phyloP scores from a whole-genome alignment of 2,113 vertebrate genomes.

The Electrona antarctica region DNA sequence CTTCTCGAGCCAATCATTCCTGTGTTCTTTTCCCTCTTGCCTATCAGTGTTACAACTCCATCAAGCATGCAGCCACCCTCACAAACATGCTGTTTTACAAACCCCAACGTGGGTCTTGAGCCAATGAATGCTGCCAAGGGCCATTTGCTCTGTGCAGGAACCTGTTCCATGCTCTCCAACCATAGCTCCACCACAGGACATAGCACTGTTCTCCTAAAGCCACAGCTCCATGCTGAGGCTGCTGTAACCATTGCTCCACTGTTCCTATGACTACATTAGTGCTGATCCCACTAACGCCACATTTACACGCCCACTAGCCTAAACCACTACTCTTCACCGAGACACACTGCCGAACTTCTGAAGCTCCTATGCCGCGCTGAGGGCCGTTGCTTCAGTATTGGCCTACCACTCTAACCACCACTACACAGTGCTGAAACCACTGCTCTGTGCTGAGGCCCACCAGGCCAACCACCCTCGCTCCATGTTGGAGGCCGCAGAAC shows the following conservation, averaged over 20 bases:
- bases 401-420: slow-evolving; percentile 72
- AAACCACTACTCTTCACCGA: slow-evolving; percentile 49
- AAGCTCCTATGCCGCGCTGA: slow-evolving; percentile 48
- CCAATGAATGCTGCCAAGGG: slow-evolving; percentile 17
- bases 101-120: slow-evolving; percentile 10
- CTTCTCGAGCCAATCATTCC: slow-evolving; percentile 41
- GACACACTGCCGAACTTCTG: slow-evolving; percentile 61
- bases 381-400: slow-evolving; percentile 58
- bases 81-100: slow-evolving; percentile 26
- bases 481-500: slow-evolving; percentile 52
- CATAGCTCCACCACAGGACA: slow-evolving; percentile 1
- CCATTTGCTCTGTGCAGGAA: slow-evolving; percentile 48
- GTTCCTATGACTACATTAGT: slow-evolving; percentile 27
- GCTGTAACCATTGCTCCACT: slow-evolving; percentile 35
- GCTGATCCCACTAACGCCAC: slow-evolving; percentile 39
- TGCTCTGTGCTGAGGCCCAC: slow-evolving; percentile 58
- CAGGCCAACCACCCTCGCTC: slow-evolving; percentile 59
- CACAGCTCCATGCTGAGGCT: slow-evolving; percentile 48
- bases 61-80: background rate
- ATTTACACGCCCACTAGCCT: slow-evolving; percentile 53
- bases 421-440: slow-evolving; percentile 72
- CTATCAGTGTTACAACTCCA: slow-evolving; percentile 33
- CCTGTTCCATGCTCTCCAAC: slow-evolving; percentile 48
- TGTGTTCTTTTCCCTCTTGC: slow-evolving; percentile 48
- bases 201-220: slow-evolving; percentile 40